These are phyloP conservation scores for Polydesmus complanatus DNA, from an alignment of 2,888 invertebrate species.

Conservation along the genomic window DNA sequence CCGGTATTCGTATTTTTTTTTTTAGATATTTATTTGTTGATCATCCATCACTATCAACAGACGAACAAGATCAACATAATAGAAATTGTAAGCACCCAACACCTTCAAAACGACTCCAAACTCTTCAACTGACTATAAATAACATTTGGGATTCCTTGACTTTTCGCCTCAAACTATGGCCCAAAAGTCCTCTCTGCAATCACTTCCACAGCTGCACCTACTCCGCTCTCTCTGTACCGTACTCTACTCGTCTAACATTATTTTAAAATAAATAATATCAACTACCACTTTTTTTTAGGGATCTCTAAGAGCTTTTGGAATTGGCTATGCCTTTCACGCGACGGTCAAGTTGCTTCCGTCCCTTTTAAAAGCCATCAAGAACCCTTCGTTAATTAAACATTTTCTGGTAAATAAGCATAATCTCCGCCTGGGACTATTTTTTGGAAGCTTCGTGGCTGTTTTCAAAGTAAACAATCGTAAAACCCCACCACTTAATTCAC, in stretches of 20 bases:
- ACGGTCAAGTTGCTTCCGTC: conserved; percentile 45
- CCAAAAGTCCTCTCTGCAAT: neutral
- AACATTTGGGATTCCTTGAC: no score
- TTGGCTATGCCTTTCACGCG: conserved; percentile 41
- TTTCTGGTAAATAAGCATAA: conserved; percentile 42
- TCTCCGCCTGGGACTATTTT: conserved; percentile 48
- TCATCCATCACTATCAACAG: no score
- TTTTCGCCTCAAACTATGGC: no score
- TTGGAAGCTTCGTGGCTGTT: conserved; percentile 52
- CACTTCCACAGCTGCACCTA: conserved; percentile 8
- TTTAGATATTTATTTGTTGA: no score
- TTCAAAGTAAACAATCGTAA: conserved; percentile 44
- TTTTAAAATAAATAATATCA: neutral
- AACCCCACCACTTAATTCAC: no score
- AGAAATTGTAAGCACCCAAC: no score
- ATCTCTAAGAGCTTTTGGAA: neutral
- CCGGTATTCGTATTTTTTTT: no score
- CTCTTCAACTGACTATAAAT: neutral
- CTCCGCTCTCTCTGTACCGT: neutral
- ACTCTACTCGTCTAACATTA: neutral
- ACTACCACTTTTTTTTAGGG: conserved; percentile 6
- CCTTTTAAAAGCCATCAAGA: conserved; percentile 39
- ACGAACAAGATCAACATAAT: no score
- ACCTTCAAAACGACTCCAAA: neutral
- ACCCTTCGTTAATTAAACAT: conserved; percentile 39